Percentiles rank a stretch among this genome's conserved stretches.
Conservation (phyloP, 2,113 vertebrate species). For the Capreolus pygargus region DNA sequence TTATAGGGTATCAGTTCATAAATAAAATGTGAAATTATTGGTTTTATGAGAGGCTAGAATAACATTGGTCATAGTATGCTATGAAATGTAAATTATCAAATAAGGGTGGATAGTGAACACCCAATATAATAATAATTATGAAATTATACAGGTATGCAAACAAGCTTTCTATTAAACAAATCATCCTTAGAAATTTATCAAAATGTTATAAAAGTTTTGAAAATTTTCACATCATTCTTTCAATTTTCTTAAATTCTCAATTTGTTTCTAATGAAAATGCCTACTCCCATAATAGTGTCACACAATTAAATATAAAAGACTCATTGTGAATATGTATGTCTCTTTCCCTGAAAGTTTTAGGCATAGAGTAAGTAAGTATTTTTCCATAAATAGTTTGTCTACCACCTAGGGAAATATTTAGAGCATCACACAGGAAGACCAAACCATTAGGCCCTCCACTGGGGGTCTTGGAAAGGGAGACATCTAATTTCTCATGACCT, state of each 20-base stretch:
- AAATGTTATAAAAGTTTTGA: not conserved
- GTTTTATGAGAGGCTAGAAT: not conserved
- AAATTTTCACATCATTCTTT: not conserved
- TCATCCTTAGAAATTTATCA: not conserved
- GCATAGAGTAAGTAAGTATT: not conserved
- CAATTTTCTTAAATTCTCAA: not conserved
- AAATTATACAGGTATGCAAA: not conserved
- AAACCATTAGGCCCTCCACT: not conserved
- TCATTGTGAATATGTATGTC: not conserved
- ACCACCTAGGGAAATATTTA: not conserved
- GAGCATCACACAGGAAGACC: not conserved
- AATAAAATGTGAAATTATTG: not conserved
- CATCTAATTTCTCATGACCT: not conserved
- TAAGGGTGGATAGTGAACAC: not conserved
- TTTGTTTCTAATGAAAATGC: not conserved
- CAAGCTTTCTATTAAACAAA: not conserved
- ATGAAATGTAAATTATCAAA: not conserved
- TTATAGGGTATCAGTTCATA: not conserved
- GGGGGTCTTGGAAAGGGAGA: not conserved
- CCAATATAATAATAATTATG: not conserved
- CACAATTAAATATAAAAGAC: not conserved
- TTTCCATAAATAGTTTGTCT: not conserved
- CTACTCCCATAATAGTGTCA: not conserved
- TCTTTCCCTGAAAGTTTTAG: not conserved
- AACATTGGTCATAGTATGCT: not conserved